A percentile compares a stretch with the other conserved stretches of the same genome.
Conservation (phyloP, 1,140 invertebrate species). For the honey bee (Apis mellifera) region DNA sequence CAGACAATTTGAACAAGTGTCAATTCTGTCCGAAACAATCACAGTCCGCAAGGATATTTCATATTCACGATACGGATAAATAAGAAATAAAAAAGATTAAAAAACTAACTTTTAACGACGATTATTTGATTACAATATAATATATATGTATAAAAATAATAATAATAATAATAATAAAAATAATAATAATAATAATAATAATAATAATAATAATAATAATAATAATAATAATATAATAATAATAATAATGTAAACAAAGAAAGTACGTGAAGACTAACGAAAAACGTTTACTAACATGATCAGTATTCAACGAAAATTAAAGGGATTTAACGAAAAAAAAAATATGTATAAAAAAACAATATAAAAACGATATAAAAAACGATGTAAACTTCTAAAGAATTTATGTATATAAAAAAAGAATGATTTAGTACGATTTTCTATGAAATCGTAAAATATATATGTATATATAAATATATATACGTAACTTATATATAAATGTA, state of each 20-base stretch:
- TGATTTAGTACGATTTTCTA: constrained; percentile 46
- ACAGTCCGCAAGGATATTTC: constrained; percentile 60
- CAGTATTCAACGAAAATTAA: constrained; percentile 75
- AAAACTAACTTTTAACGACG: constrained; percentile 36
- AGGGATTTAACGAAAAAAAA: constrained; percentile 69
- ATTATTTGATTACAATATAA: constrained; percentile 26
- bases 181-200: not conserved
- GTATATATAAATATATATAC: constrained; percentile 33
- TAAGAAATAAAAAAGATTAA: constrained; percentile 30
- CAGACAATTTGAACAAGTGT: constrained; percentile 48
- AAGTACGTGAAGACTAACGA: constrained; percentile 35
- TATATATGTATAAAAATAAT: constrained; percentile 28
- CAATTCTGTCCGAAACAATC: constrained; percentile 54
- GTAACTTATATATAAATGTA: constrained; percentile 24
- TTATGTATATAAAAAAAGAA: constrained; percentile 20
- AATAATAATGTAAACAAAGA: constrained; percentile 39
- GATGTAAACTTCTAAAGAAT: constrained; percentile 51
- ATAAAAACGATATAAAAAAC: constrained; percentile 26
- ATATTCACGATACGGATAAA: constrained; percentile 47
- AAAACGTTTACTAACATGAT: constrained; percentile 65
- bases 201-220: constrained; percentile 15
- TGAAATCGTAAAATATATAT: constrained; percentile 60
- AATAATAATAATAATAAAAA: not conserved
- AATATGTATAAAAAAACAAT: constrained; percentile 57
- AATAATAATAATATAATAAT: not conserved